These are phyloP conservation scores for Muricea muricata DNA, from an alignment of 92 coral and sea anemone genomes.

Conservation along the genomic window DNA sequence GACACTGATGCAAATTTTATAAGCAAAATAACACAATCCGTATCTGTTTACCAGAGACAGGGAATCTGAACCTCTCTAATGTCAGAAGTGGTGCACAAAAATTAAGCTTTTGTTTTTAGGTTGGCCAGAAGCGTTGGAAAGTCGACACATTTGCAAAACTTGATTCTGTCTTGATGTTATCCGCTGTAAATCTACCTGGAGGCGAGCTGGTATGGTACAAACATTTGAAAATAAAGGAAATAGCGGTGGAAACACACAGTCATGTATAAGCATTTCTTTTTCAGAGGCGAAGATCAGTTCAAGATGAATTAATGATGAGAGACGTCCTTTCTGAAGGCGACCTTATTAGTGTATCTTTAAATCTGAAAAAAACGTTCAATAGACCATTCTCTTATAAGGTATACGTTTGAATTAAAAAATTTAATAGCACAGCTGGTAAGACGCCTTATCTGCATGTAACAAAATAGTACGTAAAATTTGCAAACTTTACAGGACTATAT, in stretches of 20 bases:
- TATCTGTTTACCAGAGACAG: too few relatives aligned
- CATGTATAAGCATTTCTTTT: neutral
- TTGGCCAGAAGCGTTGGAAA: conserved; percentile 97
- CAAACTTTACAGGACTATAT: too few relatives aligned
- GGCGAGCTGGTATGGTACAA: conserved; percentile 80
- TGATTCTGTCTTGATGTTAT: conserved; percentile 89
- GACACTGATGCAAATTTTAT: too few relatives aligned
- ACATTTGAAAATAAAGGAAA: too few relatives aligned
- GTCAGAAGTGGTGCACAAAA: too few relatives aligned
- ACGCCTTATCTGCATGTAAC: too few relatives aligned
- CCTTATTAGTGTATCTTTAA: conserved; percentile 94
- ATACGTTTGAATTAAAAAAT: too few relatives aligned
- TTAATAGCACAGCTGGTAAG: too few relatives aligned
- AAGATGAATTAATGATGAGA: conserved; percentile 96
- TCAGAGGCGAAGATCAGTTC: conserved; percentile 93
- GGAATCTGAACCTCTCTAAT: too few relatives aligned
- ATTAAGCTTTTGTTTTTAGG: conserved; percentile 70
- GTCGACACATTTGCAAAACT: conserved; percentile 97
- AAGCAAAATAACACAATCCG: too few relatives aligned
- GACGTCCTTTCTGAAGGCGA: conserved; percentile 95
- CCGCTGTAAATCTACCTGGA: conserved; percentile 95
- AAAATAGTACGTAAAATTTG: too few relatives aligned
- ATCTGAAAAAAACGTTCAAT: neutral
- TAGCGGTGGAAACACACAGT: neutral
- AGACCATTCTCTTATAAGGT: too few relatives aligned